phyloP scores from a whole-genome alignment of 2,113 vertebrate genomes.

The Formicarius rufipectus region DNA sequence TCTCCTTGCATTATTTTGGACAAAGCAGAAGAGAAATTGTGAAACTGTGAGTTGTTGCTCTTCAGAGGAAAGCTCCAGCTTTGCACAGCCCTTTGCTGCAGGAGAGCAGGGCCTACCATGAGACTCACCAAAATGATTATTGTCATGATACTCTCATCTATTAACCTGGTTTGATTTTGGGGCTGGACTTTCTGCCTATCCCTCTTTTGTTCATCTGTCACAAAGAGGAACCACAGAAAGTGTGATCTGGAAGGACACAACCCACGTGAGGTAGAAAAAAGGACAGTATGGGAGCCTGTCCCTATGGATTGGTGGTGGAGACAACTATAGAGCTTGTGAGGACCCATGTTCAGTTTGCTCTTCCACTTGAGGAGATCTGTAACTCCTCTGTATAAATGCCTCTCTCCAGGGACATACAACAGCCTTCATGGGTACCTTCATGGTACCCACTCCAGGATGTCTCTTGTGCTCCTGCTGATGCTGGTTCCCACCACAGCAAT shows the following conservation, averaged over 20 bases:
- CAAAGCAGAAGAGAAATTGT: background rate
- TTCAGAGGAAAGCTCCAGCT: background rate
- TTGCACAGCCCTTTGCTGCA: background rate
- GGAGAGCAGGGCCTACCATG: background rate
- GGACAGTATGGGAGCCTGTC: background rate
- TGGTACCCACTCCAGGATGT: background rate
- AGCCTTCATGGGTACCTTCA: rapidly evolving
- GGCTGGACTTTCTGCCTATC: background rate
- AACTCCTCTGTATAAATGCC: background rate
- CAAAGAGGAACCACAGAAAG: background rate
- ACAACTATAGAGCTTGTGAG: background rate
- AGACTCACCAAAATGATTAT: background rate
- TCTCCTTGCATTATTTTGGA: background rate
- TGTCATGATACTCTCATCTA: background rate
- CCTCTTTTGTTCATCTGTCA: background rate
- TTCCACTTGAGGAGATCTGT: background rate
- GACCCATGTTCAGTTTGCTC: background rate
- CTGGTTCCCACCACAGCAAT: background rate
- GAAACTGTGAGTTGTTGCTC: background rate
- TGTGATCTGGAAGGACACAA: background rate
- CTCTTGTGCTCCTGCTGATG: background rate
- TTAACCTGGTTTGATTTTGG: background rate
- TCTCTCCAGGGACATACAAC: background rate
- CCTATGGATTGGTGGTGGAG: background rate
- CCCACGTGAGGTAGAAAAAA: background rate